Evolutionary conservation across 1,140 invertebrate genomes (phyloP), one percentile per base, ranked within the genome.

Genomic region (Cotesia chilonis): DNA sequence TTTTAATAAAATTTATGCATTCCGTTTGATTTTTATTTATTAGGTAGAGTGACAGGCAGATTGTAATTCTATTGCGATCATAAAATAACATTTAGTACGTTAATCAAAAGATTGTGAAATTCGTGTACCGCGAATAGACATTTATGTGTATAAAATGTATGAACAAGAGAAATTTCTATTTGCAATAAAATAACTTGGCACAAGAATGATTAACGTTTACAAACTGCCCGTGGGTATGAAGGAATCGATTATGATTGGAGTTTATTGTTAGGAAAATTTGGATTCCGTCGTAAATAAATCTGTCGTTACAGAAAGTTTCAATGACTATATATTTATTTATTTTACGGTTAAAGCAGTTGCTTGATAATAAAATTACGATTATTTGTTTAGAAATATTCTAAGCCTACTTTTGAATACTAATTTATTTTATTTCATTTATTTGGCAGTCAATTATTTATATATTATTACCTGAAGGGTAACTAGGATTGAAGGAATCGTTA

Each of bases 241-340:
- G 41, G 17, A 66, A 66, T 66, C 64, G 41, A 66, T 66, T 66
- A 38, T 66, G 38, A 52, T 66, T n/a, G 10, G 12, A 9, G 41
- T 17, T 12, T 66, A 66, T 66, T 66, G 64, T 66, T 66, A 41
- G 37, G 35, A 17, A 51, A 66, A 66, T 66, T 66, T 28, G 64
- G 41, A 51, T 66, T 51, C 20, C 41, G 38, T 66, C 64, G 17
- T 51, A 66, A 51, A 66, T 14, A 7, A 17, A 54, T 51, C 64
- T 51, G n/a, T 12, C n/a, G 38, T 14, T 20, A 54, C 41, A 17
- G 4, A 10, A 28, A 28, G 28, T 28, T 28, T 28, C 28, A 28
- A 28, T 28, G 28, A 28, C 28, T 28, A 28, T 28, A 28, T 28
- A 28, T 28, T 28, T 28, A 28, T 47, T 47, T 47, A 47, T 47